Conservation (phyloP, 2,113 vertebrate species). For the Pitta sordida region DNA sequence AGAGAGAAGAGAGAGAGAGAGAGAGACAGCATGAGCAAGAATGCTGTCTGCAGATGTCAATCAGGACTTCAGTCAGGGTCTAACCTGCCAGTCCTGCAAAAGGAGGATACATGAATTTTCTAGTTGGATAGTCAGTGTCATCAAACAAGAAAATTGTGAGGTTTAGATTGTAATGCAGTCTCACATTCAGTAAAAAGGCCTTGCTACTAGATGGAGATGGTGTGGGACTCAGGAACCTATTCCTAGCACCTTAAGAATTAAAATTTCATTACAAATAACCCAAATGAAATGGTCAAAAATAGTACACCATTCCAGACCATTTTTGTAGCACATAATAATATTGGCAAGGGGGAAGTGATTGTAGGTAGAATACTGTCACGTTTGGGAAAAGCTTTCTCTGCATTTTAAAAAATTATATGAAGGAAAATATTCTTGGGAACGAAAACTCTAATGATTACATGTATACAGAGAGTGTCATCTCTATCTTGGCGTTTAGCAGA, state of each 20-base stretch:
- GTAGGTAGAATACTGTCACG: constrained; percentile 45
- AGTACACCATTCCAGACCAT: constrained; percentile 10
- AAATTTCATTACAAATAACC: constrained; percentile 45
- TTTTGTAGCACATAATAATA: constrained; percentile 1
- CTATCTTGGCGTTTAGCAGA: constrained; percentile 26
- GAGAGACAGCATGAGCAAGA: not conserved
- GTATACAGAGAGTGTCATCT: constrained; percentile 33
- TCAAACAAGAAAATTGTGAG: constrained; percentile 41
- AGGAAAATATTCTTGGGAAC: constrained; percentile 51
- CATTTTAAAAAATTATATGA: constrained; percentile 29
- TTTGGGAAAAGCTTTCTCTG: constrained; percentile 40
- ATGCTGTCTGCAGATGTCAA: constrained; percentile 54
- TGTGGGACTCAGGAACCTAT: constrained; percentile 23
- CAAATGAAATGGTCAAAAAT: constrained; percentile 41
- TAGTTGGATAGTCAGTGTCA: constrained; percentile 33
- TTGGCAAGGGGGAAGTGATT: constrained; percentile 29
- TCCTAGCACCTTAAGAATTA: constrained; percentile 50
- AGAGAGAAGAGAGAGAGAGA: not conserved
- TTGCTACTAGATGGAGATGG: constrained; percentile 14
- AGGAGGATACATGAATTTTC: constrained; percentile 59
- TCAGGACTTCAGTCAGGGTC: constrained; percentile 44
- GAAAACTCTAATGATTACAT: constrained; percentile 50
- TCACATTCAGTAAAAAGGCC: constrained; percentile 37
- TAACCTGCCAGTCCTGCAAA: constrained; percentile 46
- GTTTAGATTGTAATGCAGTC: constrained; percentile 33